Conservation (phyloP, 2,888 invertebrate species). For the Anthophora plumipes region DNA sequence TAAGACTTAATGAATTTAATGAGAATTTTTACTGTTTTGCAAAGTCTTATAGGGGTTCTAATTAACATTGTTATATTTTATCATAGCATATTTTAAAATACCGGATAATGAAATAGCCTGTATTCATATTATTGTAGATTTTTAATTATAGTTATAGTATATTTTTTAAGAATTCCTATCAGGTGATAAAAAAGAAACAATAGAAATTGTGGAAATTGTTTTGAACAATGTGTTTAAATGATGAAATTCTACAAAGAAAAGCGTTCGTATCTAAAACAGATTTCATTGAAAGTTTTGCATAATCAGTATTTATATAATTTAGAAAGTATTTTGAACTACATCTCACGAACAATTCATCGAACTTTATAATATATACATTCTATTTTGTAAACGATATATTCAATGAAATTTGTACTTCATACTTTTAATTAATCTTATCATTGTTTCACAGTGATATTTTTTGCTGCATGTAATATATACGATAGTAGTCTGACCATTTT, state of each 20-base stretch:
- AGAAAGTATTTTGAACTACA: not conserved
- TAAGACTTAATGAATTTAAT: not conserved
- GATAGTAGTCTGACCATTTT: not conserved
- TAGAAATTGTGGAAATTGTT: not conserved
- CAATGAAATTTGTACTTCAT: constrained; percentile 2
- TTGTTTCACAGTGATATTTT: not conserved
- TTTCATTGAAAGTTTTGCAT: constrained; percentile 1
- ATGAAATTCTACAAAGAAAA: not conserved
- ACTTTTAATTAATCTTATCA: not conserved
- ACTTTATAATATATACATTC: not conserved
- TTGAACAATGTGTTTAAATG: not conserved
- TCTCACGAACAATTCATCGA: not conserved
- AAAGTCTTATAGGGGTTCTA: not conserved
- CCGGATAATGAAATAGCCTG: constrained; percentile 5
- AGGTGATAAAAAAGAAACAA: not conserved
- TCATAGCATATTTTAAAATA: constrained; percentile 16
- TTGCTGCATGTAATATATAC: constrained; percentile 8
- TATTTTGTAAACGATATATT: constrained; percentile 6
- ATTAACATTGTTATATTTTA: constrained; percentile 40
- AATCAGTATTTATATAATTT: not conserved
- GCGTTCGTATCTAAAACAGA: not conserved
- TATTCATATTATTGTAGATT: constrained; percentile 8
- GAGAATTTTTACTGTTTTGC: not conserved
- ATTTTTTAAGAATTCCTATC: constrained; percentile 6
- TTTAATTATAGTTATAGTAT: constrained; percentile 19